These are phyloP conservation scores for Chaunax sp. DNA, from an alignment of 2,797 vertebrate species.

Conservation along the genomic window DNA sequence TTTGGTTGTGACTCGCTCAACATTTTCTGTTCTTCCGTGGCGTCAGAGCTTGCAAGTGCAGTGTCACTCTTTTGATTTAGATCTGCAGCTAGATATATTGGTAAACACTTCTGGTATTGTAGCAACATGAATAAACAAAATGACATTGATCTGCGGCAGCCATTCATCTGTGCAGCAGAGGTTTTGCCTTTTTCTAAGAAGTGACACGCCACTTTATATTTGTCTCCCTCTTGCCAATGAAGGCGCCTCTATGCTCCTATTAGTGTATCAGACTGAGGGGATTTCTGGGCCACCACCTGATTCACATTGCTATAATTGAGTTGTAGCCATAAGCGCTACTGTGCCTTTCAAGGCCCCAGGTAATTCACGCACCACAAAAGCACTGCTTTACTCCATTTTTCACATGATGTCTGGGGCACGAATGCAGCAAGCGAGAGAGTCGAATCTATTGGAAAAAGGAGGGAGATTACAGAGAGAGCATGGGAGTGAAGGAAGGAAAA, in stretches of 20 bases:
- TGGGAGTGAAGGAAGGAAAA: slow-evolving; percentile 60
- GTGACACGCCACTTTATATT: slow-evolving; percentile 62
- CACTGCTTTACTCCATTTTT: slow-evolving; percentile 73
- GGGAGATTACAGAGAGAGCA: slow-evolving; percentile 63
- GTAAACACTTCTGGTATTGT: slow-evolving; percentile 26
- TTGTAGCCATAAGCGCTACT: slow-evolving; percentile 75
- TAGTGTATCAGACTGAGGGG: slow-evolving; percentile 71
- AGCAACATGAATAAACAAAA: slow-evolving; percentile 27
- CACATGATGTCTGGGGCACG: slow-evolving; percentile 73
- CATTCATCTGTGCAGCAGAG: slow-evolving; percentile 28
- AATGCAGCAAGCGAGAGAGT: slow-evolving; percentile 58
- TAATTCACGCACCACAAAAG: slow-evolving; percentile 80
- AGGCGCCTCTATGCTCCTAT: slow-evolving; percentile 74
- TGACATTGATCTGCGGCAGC: slow-evolving; percentile 24
- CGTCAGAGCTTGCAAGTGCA: too few species aligned
- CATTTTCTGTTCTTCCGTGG: slow-evolving; percentile 33
- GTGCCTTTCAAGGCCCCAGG: slow-evolving; percentile 68
- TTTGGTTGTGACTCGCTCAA: slow-evolving; percentile 33
- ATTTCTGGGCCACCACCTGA: slow-evolving; percentile 80
- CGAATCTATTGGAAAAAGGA: slow-evolving; percentile 61
- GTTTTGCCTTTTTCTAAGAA: slow-evolving; percentile 42
- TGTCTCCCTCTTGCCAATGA: slow-evolving; percentile 61
- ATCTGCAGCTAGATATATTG: slow-evolving; percentile 26
- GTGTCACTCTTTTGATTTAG: slow-evolving; percentile 36
- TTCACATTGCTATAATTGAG: slow-evolving; percentile 83